Base-by-base conservation (phyloP, 2,113 vertebrate genomes). In the Chauna torquata region DNA sequence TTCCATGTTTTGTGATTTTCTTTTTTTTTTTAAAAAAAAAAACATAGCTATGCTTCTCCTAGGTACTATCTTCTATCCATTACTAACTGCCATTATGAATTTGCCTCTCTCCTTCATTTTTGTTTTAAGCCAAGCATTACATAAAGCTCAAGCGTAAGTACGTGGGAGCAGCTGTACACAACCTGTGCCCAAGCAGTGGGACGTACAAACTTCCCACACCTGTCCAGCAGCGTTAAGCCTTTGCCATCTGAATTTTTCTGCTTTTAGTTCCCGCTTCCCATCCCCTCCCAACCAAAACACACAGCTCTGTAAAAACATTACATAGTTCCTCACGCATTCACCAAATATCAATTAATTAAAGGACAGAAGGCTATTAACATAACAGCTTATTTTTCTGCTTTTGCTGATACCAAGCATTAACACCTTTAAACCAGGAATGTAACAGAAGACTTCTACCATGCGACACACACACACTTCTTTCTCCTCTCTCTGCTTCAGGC, bases 351-450 rank as follows among this genome's bases (percentile, higher is more conserved):
- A 82, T 82, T 52, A 50, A 65, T 52, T 62, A 44, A 40, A 59
- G 25, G 22, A 77, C 16, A 38, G 18, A 13, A 64, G 40, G 52
- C 32, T 74, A n/a, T 52, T 82, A 24, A 88, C 94, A 71, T 88
- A 88, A 93, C 54, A 97, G 91, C 86, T 93, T 89, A 36, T 78
- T 89, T 81, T 47, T 94, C 84, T 94, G 74, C 28, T 90, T 90
- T 80, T 76, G 69, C 5, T 3, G 57, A 20, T 14, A 75, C 78
- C 52, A 75, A 93, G 64, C 69, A 0, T 28, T 50, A 80, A 61
- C 85, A 94, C n/a, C 82, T 47, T 5, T 5, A 64, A 58, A 66
- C 12, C 52, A 90, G 77, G 82, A 42, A 40, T 75, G 52, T 2
- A 82, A 47, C 22, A 83, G 24, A 49, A 36, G 38, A 79, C 22